Conservation (phyloP, 1,140 invertebrate genomes). For the Steinernema feltiae region DNA sequence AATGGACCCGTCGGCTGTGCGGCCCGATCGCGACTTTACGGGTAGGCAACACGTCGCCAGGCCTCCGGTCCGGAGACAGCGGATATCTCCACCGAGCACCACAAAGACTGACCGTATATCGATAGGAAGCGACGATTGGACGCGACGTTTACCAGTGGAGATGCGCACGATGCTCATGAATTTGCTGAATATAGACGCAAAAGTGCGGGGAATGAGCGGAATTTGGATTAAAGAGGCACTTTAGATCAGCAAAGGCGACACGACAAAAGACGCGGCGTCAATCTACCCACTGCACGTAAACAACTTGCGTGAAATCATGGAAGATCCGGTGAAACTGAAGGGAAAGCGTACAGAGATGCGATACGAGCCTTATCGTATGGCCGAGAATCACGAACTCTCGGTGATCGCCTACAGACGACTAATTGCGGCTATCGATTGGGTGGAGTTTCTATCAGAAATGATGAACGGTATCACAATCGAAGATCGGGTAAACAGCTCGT, state of each 20-base stretch:
- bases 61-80: constrained; percentile 15
- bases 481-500: constrained; percentile 49
- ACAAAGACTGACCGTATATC: constrained; percentile 27
- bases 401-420: constrained; percentile 52
- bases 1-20: constrained; percentile 51
- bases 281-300: constrained; percentile 52
- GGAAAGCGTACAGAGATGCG: constrained; percentile 55
- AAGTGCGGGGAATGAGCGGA: constrained; percentile 32
- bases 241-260: constrained; percentile 50
- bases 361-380: constrained; percentile 56
- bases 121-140: constrained; percentile 35
- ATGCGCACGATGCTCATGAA: constrained; percentile 56
- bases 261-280: constrained; percentile 44
- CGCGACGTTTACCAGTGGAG: constrained; percentile 47
- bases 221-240: constrained; percentile 19
- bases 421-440: constrained; percentile 58
- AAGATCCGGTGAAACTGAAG: constrained; percentile 45
- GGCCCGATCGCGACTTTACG: constrained; percentile 50
- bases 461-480: constrained; percentile 40
- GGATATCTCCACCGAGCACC: neutral
- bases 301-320: constrained; percentile 49
- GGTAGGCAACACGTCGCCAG: constrained; percentile 33
- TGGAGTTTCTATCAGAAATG: constrained; percentile 49
- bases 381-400: constrained; percentile 51
- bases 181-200: constrained; percentile 53